phyloP scores from a whole-genome alignment of 2,888 invertebrate species.

The Magallana nippona region DNA sequence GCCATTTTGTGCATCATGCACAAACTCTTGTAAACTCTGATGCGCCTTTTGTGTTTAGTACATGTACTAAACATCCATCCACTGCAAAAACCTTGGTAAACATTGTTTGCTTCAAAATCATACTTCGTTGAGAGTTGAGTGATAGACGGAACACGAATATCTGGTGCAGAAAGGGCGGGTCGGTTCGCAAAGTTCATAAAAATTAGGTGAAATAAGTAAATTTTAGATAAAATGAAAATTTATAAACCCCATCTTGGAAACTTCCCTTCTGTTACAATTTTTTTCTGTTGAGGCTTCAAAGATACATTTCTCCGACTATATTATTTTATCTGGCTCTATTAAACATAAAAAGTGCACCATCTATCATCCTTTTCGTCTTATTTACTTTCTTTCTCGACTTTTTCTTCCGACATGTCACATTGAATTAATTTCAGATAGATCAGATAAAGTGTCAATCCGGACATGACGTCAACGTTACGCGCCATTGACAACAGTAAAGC shows the following conservation, averaged over 20 bases:
- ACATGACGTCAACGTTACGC: conserved; percentile 29
- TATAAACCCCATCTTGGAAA: too few relatives aligned
- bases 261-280: too few relatives aligned
- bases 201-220: neutral
- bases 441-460: neutral
- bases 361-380: neutral
- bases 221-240: too few relatives aligned
- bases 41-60: too few relatives aligned
- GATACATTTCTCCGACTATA: too few relatives aligned
- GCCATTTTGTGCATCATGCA: too few relatives aligned
- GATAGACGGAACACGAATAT: neutral
- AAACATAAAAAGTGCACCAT: neutral
- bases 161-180: conserved; percentile 2
- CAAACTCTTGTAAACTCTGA: too few relatives aligned
- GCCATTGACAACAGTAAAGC: neutral
- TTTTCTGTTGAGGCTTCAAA: too few relatives aligned
- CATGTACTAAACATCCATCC: too few relatives aligned
- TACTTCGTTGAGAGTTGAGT: neutral
- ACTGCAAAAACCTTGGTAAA: too few relatives aligned
- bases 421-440: neutral
- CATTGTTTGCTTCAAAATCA: too few relatives aligned
- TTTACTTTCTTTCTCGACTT: neutral
- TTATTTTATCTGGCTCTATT: neutral
- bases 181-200: conserved; percentile 8
- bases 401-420: conserved; percentile 11